Percentiles rank a stretch among this genome's conserved stretches.
phyloP scores from a whole-genome alignment of 2,113 vertebrate genomes.

The Dunckerocampus dactyliophorus region DNA sequence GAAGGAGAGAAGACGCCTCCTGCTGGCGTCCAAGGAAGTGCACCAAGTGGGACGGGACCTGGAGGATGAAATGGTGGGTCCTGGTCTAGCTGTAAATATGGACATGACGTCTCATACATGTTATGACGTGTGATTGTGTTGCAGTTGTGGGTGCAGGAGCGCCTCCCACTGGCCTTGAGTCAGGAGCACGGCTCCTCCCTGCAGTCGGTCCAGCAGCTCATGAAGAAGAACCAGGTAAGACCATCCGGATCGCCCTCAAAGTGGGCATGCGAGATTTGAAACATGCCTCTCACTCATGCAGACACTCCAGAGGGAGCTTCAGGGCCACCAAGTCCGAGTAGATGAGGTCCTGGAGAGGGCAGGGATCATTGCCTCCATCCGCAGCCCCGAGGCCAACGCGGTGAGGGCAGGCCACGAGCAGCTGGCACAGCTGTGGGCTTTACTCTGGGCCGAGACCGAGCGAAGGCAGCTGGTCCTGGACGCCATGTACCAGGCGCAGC shows the following conservation, averaged over 20 bases:
- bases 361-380: constrained; percentile 73
- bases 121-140: constrained; percentile 7
- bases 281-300: constrained; percentile 33
- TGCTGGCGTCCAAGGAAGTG: constrained; percentile 89
- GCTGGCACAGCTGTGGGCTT: constrained; percentile 77
- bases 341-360: constrained; percentile 87
- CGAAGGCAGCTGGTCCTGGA: constrained; percentile 81
- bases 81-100: no score
- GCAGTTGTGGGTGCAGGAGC: constrained; percentile 87
- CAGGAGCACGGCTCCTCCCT: constrained; percentile 82
- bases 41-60: constrained; percentile 88
- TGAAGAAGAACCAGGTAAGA: constrained; percentile 89
- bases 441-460: constrained; percentile 80
- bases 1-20: constrained; percentile 83
- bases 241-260: background rate
- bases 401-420: constrained; percentile 76
- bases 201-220: constrained; percentile 86
- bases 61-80: constrained; percentile 87
- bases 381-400: constrained; percentile 79
- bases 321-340: constrained; percentile 76
- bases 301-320: constrained; percentile 86
- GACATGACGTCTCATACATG: no score
- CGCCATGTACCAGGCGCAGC: constrained; percentile 88
- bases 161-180: constrained; percentile 79
- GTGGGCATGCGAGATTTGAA: no score